These are phyloP conservation scores for Microtus oregoni DNA, from an alignment of 2,113 vertebrate species.

Conservation along the genomic window DNA sequence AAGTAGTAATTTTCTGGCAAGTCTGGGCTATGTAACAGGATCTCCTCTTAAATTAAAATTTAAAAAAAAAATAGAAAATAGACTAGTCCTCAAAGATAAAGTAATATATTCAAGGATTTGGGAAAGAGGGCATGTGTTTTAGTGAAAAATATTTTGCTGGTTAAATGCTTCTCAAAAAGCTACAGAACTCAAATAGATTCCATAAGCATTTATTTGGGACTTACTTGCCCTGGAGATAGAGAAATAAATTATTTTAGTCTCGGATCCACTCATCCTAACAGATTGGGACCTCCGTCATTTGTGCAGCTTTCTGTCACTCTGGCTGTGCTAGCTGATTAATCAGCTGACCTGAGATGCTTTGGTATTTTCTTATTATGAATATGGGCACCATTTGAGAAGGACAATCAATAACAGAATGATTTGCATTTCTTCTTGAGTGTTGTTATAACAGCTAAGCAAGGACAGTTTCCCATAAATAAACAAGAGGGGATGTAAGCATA, in stretches of 20 bases:
- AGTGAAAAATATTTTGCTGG: not conserved
- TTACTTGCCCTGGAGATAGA: not conserved
- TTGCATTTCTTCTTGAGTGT: not conserved
- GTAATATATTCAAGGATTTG: not conserved
- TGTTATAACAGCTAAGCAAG: conserved; percentile 35
- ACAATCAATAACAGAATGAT: conserved; percentile 58
- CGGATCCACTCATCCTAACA: not conserved
- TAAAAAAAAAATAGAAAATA: not conserved
- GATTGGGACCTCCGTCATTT: not conserved
- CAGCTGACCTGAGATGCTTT: conserved; percentile 42
- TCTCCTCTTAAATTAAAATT: not conserved
- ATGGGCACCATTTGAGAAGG: conserved; percentile 36
- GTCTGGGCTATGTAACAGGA: not conserved
- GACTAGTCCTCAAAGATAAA: not conserved
- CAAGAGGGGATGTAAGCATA: not conserved
- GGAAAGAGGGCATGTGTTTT: not conserved
- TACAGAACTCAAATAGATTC: conserved; percentile 45
- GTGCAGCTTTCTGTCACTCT: conserved; percentile 42
- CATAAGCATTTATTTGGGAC: conserved; percentile 41
- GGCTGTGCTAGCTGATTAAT: conserved; percentile 58
- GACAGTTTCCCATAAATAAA: conserved; percentile 36
- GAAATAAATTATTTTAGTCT: conserved; percentile 58
- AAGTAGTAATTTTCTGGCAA: not conserved
- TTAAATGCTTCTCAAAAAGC: not conserved
- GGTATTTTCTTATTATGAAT: conserved; percentile 61